phyloP scores from a whole-genome alignment of 2,797 vertebrate genomes.

The Cichlasoma orientale region DNA sequence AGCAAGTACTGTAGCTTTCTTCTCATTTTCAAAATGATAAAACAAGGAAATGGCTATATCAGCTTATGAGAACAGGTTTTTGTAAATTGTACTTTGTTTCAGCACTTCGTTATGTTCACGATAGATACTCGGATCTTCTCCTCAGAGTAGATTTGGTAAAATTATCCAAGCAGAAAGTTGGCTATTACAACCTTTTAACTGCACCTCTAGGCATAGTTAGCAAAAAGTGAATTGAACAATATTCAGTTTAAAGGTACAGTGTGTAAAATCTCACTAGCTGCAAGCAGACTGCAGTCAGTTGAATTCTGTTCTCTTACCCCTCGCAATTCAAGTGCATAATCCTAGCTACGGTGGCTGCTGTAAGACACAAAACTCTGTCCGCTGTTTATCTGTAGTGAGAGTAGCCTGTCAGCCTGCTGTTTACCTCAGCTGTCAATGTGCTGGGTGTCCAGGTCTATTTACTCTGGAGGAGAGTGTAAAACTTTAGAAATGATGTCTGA shows the following conservation, averaged over 20 bases:
- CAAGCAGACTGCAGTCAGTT: neutral
- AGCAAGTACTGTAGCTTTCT: conserved; percentile 72
- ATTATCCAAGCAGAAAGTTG: neutral
- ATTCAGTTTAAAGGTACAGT: neutral
- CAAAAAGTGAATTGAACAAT: neutral
- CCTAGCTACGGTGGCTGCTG: fast-evolving
- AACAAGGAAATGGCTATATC: neutral
- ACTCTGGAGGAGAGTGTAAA: no score
- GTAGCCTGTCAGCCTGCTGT: neutral
- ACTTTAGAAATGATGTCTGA: no score
- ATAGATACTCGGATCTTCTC: neutral
- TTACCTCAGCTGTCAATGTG: no score
- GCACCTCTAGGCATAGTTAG: neutral
- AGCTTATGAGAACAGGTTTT: neutral
- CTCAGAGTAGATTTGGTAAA: neutral
- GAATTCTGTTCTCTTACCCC: no score
- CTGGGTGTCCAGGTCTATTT: no score
- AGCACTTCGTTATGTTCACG: neutral
- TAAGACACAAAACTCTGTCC: neutral
- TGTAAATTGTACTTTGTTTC: neutral
- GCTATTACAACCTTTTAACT: neutral
- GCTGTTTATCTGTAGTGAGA: neutral
- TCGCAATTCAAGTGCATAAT: neutral
- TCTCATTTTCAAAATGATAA: neutral
- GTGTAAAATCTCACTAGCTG: neutral